phyloP scores from a whole-genome alignment of 2,888 invertebrate genomes.

The Chrysomela aeneicollis region DNA sequence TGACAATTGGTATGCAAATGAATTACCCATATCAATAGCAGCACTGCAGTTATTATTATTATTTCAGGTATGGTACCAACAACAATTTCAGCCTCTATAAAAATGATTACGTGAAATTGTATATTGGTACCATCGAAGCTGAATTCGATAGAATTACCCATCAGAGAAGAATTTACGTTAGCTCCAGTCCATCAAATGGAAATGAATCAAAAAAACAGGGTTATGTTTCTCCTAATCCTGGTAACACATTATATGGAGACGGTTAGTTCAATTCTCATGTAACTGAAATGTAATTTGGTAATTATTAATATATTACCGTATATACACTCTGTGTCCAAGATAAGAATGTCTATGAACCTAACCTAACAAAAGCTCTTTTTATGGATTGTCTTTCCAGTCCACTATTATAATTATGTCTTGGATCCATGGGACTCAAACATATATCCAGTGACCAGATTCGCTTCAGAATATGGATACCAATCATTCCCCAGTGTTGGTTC shows the following conservation, averaged over 20 bases:
- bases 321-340: no score
- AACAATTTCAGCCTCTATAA: conserved; percentile 55
- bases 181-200: conserved; percentile 94
- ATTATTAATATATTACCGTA: no score
- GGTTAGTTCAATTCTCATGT: conserved; percentile 61
- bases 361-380: background rate
- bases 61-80: conserved; percentile 62
- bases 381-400: conserved; percentile 64
- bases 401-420: conserved; percentile 85
- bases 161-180: conserved; percentile 71
- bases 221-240: conserved; percentile 81
- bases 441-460: conserved; percentile 85
- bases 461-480: conserved; percentile 96
- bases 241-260: conserved; percentile 84
- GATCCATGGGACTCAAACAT: conserved; percentile 83
- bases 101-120: conserved; percentile 82
- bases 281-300: no score
- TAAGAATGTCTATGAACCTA: no score
- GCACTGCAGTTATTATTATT: background rate
- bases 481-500: conserved; percentile 81
- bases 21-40: background rate
- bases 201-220: conserved; percentile 74
- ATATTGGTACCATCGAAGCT: conserved; percentile 77
- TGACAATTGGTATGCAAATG: conserved; percentile 74
- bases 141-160: conserved; percentile 71